A percentile compares a stretch with the other conserved stretches of the same genome.
phyloP scores from a whole-genome alignment of 2,113 vertebrate species.

The Callorhinus ursinus region DNA sequence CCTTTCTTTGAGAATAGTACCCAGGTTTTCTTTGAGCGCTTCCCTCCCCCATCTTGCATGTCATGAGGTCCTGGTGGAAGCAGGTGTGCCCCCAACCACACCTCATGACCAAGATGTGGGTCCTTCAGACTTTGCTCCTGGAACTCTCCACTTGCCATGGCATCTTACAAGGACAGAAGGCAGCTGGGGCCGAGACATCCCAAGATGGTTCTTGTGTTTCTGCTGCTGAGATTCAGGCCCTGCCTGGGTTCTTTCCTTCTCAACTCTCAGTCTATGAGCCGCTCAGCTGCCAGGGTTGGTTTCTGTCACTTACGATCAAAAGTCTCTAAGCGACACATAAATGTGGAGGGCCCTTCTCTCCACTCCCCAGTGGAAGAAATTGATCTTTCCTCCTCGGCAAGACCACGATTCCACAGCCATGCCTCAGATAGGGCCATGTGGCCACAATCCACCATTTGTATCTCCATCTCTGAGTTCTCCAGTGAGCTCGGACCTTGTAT shows the following conservation, averaged over 20 bases:
- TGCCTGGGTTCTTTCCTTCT: background rate
- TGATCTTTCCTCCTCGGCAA: background rate
- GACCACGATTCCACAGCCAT: fast-evolving
- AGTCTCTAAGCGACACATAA: background rate
- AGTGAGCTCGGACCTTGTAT: background rate
- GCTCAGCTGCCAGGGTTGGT: background rate
- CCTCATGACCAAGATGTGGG: background rate
- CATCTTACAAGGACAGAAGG: background rate
- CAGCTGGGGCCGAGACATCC: background rate
- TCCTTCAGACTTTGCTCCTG: background rate
- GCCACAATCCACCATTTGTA: fast-evolving
- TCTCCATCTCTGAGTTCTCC: background rate
- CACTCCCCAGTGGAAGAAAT: background rate
- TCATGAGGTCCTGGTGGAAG: background rate
- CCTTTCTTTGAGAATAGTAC: background rate
- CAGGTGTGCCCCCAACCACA: too few species aligned
- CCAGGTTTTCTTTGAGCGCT: background rate
- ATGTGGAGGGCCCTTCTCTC: background rate
- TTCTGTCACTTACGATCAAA: background rate
- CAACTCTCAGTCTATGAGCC: background rate
- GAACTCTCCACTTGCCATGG: background rate
- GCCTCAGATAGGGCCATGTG: background rate
- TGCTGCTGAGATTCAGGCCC: background rate
- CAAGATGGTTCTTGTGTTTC: background rate
- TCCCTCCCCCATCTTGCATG: fast-evolving